Evolutionary conservation across 2,113 vertebrate species (phyloP), one percentile per base, ranked within the genome.

Genomic region (Misgurnus mizolepis): DNA sequence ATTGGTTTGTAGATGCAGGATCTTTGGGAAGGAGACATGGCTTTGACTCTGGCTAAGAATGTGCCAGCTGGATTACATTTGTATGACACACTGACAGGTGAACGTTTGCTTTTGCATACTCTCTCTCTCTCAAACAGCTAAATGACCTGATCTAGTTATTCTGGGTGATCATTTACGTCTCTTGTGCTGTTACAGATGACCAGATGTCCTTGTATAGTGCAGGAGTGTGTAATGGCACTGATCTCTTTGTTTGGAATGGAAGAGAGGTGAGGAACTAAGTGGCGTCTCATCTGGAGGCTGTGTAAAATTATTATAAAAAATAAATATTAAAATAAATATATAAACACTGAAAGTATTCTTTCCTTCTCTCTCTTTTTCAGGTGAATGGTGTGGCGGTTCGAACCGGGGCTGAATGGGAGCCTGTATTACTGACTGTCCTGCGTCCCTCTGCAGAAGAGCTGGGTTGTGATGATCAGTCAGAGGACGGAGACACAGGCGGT

Each of bases 231-330:
- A 91, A 95, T 41, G 94, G 94, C 85, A 89, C 92, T 80, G 93
- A 96, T 62, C 65, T 99, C 86, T 98, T 98, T 66, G 92, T 98
- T 17, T 99, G 97, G 97, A 96, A 98, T 67, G 96, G 97, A 64
- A 93, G 90, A 79, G 95, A 99, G 95, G 97, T 98, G 90, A 93
- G 81, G 73, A 49, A 14, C 39, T 18, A 7, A 50, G 5, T 15
- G 22, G 34, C 39, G n/a, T 17, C 55, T 18, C 55, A n/a, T n/a
- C 17, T 18, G 14, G 17, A 18, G 55, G 55, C 55, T 18, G n/a
- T 34, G 27, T 34, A 34, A 34, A 34, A 34, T 34, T 34, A 34
- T 34, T 2, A 34, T 34, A 34, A 34, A 34, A 34, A 34, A 34
- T 34, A 34, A 34, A 34, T 34, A 34, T 34, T 34, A 34, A 1